Evolutionary conservation across 2,888 invertebrate species (phyloP).

Genomic region (Zaprionus bogoriensis): DNA sequence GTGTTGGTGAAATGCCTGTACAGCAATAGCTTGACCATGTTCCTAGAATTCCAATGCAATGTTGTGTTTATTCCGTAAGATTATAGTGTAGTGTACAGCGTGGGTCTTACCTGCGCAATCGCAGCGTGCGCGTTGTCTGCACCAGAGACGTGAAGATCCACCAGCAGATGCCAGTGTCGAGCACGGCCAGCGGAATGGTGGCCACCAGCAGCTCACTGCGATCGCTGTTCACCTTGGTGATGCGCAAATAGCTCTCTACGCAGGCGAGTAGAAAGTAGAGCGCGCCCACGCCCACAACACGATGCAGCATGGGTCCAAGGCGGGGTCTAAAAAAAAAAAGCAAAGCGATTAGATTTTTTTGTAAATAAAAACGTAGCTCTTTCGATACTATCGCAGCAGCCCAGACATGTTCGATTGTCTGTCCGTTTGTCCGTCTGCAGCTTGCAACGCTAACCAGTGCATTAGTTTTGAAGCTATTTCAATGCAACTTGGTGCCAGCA

Average conservation of each 20-base stretch:
- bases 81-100: too few species aligned
- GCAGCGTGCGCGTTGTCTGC: slow-evolving; percentile 93
- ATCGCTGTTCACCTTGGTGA: slow-evolving; percentile 86
- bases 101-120: slow-evolving; percentile 90
- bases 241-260: slow-evolving; percentile 93
- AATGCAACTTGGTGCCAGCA: too few species aligned
- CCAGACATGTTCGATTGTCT: too few species aligned
- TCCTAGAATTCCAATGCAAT: slow-evolving; percentile 86
- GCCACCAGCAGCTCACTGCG: slow-evolving; percentile 88
- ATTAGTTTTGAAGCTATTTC: too few species aligned
- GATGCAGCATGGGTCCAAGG: slow-evolving; percentile 93
- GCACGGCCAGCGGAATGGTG: slow-evolving; percentile 92
- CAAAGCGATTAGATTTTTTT: not conserved
- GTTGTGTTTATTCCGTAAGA: too few species aligned
- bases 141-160: slow-evolving; percentile 95
- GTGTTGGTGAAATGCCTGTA: slow-evolving; percentile 98
- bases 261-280: slow-evolving; percentile 92
- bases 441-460: too few species aligned
- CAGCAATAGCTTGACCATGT: slow-evolving; percentile 93
- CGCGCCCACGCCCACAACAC: slow-evolving; percentile 92
- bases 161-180: slow-evolving; percentile 95
- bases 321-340: slow-evolving; percentile 86
- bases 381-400: too few species aligned
- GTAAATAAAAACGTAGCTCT: too few species aligned
- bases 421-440: too few species aligned